phyloP scores from a whole-genome alignment of 2,113 vertebrate genomes.

The Hirundichthys speculiger region DNA sequence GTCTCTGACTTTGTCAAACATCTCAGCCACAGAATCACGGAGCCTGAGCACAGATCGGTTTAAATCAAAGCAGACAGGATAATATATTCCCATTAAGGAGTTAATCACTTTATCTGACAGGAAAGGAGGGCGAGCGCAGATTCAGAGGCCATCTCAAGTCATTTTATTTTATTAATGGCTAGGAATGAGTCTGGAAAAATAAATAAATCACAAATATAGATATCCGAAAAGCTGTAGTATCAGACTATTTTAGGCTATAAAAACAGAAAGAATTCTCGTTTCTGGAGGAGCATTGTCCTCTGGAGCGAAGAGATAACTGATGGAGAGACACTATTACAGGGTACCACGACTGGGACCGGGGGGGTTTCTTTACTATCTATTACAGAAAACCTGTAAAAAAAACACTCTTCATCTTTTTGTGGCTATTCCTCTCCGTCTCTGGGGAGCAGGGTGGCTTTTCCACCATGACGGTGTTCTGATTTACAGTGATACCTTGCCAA shows the following conservation, averaged over 20 bases:
- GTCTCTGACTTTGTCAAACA: not conserved
- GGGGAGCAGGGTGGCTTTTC: too few species aligned
- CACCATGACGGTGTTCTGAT: too few species aligned
- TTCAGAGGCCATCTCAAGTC: not conserved
- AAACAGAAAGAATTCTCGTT: not conserved
- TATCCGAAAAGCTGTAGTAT: too few species aligned
- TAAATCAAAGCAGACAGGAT: slow-evolving; percentile 35
- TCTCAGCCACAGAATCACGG: slow-evolving; percentile 7
- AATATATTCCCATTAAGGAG: slow-evolving; percentile 44
- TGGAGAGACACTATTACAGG: not conserved
- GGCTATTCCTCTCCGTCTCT: not conserved
- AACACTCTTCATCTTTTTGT: slow-evolving; percentile 23
- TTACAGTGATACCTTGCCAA: too few species aligned
- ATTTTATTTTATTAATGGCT: not conserved
- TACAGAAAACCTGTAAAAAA: not conserved
- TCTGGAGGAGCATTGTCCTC: not conserved
- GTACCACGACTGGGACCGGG: not conserved
- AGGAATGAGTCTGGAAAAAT: not conserved
- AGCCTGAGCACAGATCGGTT: slow-evolving; percentile 4
- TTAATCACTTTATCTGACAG: slow-evolving; percentile 34
- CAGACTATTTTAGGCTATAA: not conserved
- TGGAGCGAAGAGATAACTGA: too few species aligned
- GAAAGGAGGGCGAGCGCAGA: slow-evolving; percentile 19
- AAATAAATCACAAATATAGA: too few species aligned
- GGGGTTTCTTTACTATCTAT: not conserved